A percentile compares a stretch with the other conserved stretches of the same genome.
Conservation (phyloP, 2,888 invertebrate species). For the Acleris laterana region DNA sequence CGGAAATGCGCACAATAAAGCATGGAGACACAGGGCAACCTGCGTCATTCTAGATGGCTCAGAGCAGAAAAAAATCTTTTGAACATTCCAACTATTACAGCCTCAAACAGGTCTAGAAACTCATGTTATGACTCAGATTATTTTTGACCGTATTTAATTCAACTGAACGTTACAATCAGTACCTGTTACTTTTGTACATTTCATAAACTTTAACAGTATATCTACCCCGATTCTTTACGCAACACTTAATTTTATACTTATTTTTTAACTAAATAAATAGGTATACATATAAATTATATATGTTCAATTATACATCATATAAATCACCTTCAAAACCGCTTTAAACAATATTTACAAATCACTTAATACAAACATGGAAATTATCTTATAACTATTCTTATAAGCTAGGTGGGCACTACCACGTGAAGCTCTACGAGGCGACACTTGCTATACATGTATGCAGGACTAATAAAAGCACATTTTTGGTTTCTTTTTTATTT, state of each 20-base stretch:
- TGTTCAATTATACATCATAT: slow-evolving; percentile 54
- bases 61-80: slow-evolving; percentile 9
- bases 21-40: slow-evolving; percentile 14
- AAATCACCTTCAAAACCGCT: slow-evolving; percentile 42
- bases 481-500: slow-evolving; percentile 75
- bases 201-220: slow-evolving; percentile 43
- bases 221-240: slow-evolving; percentile 43
- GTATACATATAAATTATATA: slow-evolving; percentile 50
- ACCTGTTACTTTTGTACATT: slow-evolving; percentile 56
- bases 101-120: slow-evolving; percentile 18
- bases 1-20: slow-evolving; percentile 41
- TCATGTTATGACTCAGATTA: slow-evolving; percentile 14
- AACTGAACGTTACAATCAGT: slow-evolving; percentile 8
- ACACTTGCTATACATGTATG: slow-evolving; percentile 67
- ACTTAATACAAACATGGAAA: slow-evolving; percentile 21
- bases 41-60: slow-evolving; percentile 14
- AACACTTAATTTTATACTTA: slow-evolving; percentile 37
- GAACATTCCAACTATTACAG: slow-evolving; percentile 15
- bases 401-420: slow-evolving; percentile 28
- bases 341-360: slow-evolving; percentile 23
- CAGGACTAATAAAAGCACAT: slow-evolving; percentile 75
- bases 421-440: slow-evolving; percentile 70
- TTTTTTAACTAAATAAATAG: slow-evolving; percentile 40
- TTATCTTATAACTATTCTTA: slow-evolving; percentile 20
- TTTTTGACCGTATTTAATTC: slow-evolving; percentile 1